Percentiles rank a stretch among this genome's conserved stretches.
Conservation (phyloP, 2,888 invertebrate species). For the Trichopoda pennipes region DNA sequence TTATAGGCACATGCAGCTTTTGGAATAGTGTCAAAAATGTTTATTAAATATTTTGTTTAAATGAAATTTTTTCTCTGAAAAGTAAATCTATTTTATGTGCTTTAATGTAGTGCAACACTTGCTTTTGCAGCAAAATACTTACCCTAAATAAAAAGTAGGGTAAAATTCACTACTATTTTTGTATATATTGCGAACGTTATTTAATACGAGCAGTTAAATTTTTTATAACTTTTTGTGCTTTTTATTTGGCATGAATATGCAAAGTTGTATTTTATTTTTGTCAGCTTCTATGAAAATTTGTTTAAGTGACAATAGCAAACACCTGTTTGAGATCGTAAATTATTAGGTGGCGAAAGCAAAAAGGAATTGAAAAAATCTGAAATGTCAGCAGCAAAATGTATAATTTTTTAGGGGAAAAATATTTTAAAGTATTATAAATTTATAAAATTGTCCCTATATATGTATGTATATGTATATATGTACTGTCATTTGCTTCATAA, state of each 20-base stretch:
- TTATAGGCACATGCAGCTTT: neutral
- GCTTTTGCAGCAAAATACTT: constrained; percentile 16
- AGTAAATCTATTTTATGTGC: constrained; percentile 21
- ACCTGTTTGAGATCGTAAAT: constrained; percentile 77
- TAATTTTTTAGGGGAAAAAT: constrained; percentile 23
- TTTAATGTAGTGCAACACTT: constrained; percentile 37
- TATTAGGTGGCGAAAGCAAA: constrained; percentile 66
- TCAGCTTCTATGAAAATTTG: constrained; percentile 9
- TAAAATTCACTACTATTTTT: constrained; percentile 24
- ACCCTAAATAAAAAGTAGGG: constrained; percentile 45
- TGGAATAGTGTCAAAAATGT: constrained; percentile 26
- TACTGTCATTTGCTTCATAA: too few species aligned
- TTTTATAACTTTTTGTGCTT: constrained; percentile 9
- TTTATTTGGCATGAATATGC: constrained; percentile 27
- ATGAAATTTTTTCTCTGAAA: constrained; percentile 10
- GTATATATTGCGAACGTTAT: neutral
- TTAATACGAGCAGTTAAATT: constrained; percentile 3
- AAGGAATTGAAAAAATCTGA: constrained; percentile 69
- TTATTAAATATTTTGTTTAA: constrained; percentile 29
- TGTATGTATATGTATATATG: too few species aligned
- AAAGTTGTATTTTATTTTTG: constrained; percentile 4
- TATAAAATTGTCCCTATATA: too few species aligned
- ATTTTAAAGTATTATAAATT: too few species aligned
- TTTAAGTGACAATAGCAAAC: constrained; percentile 69
- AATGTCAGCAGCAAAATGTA: neutral